Evolutionary conservation across 2,888 invertebrate species (phyloP), one percentile per base, ranked within the genome.

Genomic region (Eristalis pertinax): DNA sequence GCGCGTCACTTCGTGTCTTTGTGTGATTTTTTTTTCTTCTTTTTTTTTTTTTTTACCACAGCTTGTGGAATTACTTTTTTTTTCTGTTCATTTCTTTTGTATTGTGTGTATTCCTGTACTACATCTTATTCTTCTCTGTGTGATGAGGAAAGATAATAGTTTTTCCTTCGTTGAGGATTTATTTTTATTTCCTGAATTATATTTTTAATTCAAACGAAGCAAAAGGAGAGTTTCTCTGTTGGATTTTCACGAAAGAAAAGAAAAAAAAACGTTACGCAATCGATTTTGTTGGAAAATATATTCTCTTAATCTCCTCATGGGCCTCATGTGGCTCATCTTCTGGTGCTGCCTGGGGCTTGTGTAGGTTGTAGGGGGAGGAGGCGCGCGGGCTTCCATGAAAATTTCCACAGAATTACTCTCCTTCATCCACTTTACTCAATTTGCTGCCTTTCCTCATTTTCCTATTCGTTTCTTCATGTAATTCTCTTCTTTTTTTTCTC

Each of bases 1-100:
- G 67, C 89, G 80, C 88, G 88, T 89, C 89, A 24, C 32, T 69
- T 10, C 13, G 50, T 50, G 29, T 68, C 60, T 26, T 10, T 50
- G 41, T 56, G 67, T 56, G 50, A 32, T 15, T 72, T 73, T 22
- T 19, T 43, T 60, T 58, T 68, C 24, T 22, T 43, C n/a, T 35
- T 2, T 19, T 58, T 68, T 32, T 22, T 43, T 24, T 35, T 2
- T 19, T 50, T 50, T 50, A 50, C 50, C 19, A 50, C 50, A 50
- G 50, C 50, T 50, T 50, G 50, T 50, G 50, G 50, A 13, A 22
- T 1, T 63, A 4, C 13, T 43, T 69, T 69, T 69, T 58, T 19
- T 63, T 74, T 13, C 63, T 41, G n/a, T n/a, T n/a, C n/a, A n/a
- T n/a, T 43, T 38, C 0, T 50, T 26, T 65, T 67, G 22, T 10